These are phyloP conservation scores for Eudasyphora cyanicolor DNA, from an alignment of 2,888 invertebrate species.

Conservation along the genomic window DNA sequence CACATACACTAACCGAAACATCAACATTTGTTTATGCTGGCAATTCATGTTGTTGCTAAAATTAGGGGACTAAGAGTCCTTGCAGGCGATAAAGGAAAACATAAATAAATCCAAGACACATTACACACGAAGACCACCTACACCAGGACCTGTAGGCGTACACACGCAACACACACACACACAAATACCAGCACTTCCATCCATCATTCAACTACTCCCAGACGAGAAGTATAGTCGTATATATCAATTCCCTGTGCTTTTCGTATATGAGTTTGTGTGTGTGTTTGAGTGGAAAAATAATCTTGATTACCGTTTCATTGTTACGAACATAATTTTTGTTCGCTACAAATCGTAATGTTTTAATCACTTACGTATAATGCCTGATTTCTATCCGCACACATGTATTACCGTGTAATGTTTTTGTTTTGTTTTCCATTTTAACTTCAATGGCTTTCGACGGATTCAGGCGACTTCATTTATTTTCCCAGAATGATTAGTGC, in stretches of 20 bases:
- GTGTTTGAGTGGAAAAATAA: background rate
- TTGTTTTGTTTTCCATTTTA: background rate
- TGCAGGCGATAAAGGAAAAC: background rate
- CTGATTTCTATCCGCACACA: background rate
- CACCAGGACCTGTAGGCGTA: too few species aligned
- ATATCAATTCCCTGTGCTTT: background rate
- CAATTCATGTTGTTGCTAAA: too few species aligned
- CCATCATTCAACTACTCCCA: background rate
- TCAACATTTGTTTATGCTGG: too few species aligned
- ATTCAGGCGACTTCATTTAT: background rate
- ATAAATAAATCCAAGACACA: background rate
- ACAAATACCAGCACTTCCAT: too few species aligned
- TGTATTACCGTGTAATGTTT: background rate
- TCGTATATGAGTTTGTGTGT: too few species aligned
- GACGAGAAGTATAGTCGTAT: background rate
- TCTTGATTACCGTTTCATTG: background rate
- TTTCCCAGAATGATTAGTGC: background rate
- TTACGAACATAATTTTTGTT: background rate
- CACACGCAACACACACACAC: too few species aligned
- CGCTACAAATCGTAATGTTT: background rate
- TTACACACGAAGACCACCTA: background rate
- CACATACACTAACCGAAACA: too few species aligned
- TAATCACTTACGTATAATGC: constrained; percentile 1
- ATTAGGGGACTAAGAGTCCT: too few species aligned
- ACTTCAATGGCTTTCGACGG: background rate